Evolutionary conservation across 2,113 vertebrate genomes (phyloP).

Genomic region (Bufo gargarizans): DNA sequence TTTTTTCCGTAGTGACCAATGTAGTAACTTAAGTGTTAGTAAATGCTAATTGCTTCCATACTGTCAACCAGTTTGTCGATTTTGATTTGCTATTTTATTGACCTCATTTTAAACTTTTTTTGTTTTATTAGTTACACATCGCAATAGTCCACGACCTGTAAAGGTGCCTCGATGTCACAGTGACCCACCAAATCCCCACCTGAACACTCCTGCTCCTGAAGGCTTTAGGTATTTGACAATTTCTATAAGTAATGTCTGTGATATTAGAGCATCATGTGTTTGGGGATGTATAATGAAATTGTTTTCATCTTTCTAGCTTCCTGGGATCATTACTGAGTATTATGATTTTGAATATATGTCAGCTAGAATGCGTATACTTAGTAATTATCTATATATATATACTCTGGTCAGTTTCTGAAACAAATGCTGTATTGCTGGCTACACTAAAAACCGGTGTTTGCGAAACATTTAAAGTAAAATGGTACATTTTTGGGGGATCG

Average conservation of each 20-base stretch:
- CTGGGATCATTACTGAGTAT: too few species aligned
- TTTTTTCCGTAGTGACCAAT: background rate
- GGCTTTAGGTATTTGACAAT: conserved; percentile 84
- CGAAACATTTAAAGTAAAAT: too few species aligned
- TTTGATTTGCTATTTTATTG: background rate
- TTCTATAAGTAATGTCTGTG: background rate
- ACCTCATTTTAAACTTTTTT: background rate
- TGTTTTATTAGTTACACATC: conserved; percentile 77
- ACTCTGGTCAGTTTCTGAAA: too few species aligned
- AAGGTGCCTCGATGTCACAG: conserved; percentile 97
- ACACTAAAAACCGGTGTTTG: too few species aligned
- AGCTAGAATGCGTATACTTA: too few species aligned
- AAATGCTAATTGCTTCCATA: background rate
- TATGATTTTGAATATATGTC: too few species aligned
- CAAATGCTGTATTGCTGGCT: too few species aligned
- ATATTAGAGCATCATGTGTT: background rate
- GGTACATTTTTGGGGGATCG: too few species aligned
- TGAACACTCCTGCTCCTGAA: conserved; percentile 91
- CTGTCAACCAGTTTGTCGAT: background rate
- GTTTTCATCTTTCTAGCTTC: too few species aligned
- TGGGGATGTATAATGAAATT: too few species aligned
- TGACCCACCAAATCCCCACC: conserved; percentile 94
- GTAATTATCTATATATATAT: too few species aligned
- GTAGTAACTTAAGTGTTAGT: background rate
- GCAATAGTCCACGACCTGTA: conserved; percentile 93